Evolutionary conservation across 2,113 vertebrate genomes (phyloP), one percentile per base, ranked within the genome.

Genomic region (Microcebus griseorufus): DNA sequence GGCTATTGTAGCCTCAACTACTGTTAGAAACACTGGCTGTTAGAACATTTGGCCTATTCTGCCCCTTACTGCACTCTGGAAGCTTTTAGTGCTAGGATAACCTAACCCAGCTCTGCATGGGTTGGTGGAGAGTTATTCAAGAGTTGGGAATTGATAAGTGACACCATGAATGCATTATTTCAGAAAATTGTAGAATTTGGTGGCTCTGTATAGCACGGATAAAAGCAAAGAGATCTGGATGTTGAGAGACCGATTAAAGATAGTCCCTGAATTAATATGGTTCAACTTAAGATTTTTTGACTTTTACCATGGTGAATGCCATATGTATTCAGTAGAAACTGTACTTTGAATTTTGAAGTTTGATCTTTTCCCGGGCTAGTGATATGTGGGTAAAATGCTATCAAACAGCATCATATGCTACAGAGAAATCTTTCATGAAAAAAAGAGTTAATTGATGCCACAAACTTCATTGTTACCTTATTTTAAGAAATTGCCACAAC

Each of bases 81-180:
- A 93, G 64, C 79, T 67, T 69, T 16, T 93, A 25, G 20, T 23
- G 3, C 14, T 85, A 48, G 18, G 25, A 39, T 69, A 84, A 81
- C 58, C 11, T 69, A 83, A 81, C 39, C 8, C 29, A 76, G 29
- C 67, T 88, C 22, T 94, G 22, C 45, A 25, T 80, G 55, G 58
- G 6, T 60, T 90, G 64, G 32, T 96, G 80, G 37, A 23, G 45
- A 88, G 51, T 87, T 67, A 75, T 0, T 91, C 55, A 81, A 64
- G 53, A 82, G 58, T 87, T 96, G 76, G 75, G 45, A 86, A 81
- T 62, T 82, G 34, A 53, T 87, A 94, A 58, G 20, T 76, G 62
- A 62, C 25, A 55, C 34, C 91, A 17, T 87, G 67, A 81, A 86
- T 67, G 11, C 58, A 81, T 80, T 90, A 75, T 91, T 92, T 76